Evolutionary conservation across 2,888 invertebrate species (phyloP), one percentile per base, ranked within the genome.

Genomic region (Leptura quadrifasciata): DNA sequence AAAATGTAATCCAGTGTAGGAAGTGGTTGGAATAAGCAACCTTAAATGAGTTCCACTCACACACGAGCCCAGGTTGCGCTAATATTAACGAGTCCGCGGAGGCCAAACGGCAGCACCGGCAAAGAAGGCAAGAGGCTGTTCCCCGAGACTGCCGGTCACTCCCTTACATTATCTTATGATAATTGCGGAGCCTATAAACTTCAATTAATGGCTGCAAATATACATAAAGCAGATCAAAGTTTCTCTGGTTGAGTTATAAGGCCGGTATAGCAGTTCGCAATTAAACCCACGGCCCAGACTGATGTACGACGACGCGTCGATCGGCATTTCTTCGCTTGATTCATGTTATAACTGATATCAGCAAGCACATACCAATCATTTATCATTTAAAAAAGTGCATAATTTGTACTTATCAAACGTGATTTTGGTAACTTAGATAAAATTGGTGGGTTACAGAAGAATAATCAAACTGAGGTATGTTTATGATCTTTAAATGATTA

Each of bases 171-270:
- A 89, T 89, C 89, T 88, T 88, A 88, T 88, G 88, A 88, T 88
- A 88, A 89, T 88, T 89, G 88, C 88, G 85, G 85, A 86, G 86
- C 88, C 88, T 88, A 89, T 89, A 89, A 89, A 89, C 88, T 88
- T 88, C 88, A 88, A 89, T 89, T 89, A 89, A 89, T 89, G 89
- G 88, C 87, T 82, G 86, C 87, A 86, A 88, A 88, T 88, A 88
- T 88, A 88, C 88, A 88, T 88, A 88, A 88, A 88, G 88, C 88
- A 87, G 88, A 87, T 88, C 88, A 88, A 88, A 88, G 88, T 88
- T 87, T 88, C 87, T 86, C 88, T 86, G 84, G 85, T 81, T 88
- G 88, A 88, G 85, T 88, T 88, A 88, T 84, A 85, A 84, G 85
- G 84, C 85, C 87, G 86, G 87, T 86, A 86, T 86, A 85, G 85